These are phyloP conservation scores for Tiliacea aurago DNA, from an alignment of 2,888 invertebrate species.

Conservation along the genomic window DNA sequence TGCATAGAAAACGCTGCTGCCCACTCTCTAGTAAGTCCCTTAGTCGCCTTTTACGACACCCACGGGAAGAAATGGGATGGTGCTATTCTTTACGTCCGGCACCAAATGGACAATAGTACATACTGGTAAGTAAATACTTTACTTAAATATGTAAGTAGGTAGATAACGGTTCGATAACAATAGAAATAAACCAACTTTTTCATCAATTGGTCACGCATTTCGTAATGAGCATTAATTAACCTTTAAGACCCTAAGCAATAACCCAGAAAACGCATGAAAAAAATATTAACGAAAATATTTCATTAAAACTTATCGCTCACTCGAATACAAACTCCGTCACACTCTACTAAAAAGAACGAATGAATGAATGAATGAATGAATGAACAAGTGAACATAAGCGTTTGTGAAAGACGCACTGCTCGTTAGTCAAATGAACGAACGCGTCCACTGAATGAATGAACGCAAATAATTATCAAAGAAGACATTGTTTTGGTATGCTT, in stretches of 20 bases:
- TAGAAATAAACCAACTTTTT: neutral
- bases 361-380: conserved; percentile 39
- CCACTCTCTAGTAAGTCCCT: too few relatives aligned
- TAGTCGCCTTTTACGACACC: too few relatives aligned
- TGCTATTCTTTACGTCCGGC: too few relatives aligned
- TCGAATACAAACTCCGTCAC: conserved; percentile 26
- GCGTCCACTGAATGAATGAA: conserved; percentile 53
- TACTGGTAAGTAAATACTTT: too few relatives aligned
- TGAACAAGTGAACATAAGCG: conserved; percentile 46
- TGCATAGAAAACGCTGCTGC: too few relatives aligned
- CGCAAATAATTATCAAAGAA: conserved; percentile 59
- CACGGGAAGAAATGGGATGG: too few relatives aligned
- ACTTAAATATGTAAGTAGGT: neutral
- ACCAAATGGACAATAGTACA: too few relatives aligned
- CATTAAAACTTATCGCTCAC: conserved; percentile 32
- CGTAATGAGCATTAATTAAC: conserved; percentile 5
- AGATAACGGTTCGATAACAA: neutral
- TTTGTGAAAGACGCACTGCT: conserved; percentile 52
- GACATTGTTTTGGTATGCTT: conserved; percentile 56
- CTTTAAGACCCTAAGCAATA: neutral
- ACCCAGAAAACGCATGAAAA: neutral
- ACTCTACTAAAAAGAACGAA: conserved; percentile 43
- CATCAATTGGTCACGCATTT: neutral
- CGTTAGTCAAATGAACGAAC: conserved; percentile 66
- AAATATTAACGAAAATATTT: conserved; percentile 18